Evolutionary conservation across 2,797 vertebrate species (phyloP).

Genomic region (Holocentrus rufus): DNA sequence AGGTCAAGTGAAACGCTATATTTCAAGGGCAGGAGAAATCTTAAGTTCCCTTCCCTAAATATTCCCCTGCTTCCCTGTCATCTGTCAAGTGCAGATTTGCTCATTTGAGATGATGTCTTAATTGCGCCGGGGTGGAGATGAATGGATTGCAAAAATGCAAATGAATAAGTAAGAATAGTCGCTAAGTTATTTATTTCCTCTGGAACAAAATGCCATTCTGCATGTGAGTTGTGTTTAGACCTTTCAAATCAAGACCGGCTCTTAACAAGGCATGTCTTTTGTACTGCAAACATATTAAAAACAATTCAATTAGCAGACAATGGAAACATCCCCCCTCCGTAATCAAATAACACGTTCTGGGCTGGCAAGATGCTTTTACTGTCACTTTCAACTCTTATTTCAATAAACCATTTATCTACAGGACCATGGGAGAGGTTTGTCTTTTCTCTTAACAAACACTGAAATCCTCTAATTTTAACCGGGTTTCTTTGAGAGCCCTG

Average conservation of each 20-base stretch:
- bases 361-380: conserved; percentile 62
- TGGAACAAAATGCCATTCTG: conserved; percentile 36
- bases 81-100: conserved; percentile 50
- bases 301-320: conserved; percentile 60
- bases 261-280: conserved; percentile 21
- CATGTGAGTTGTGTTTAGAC: conserved; percentile 44
- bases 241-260: conserved; percentile 41
- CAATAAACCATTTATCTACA: conserved; percentile 66
- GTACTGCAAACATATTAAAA: conserved; percentile 46
- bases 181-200: conserved; percentile 67
- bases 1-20: conserved; percentile 75
- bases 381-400: conserved; percentile 60
- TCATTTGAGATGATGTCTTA: conserved; percentile 71
- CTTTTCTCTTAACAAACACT: conserved; percentile 61
- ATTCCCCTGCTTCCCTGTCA: conserved; percentile 47
- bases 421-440: conserved; percentile 59
- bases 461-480: conserved; percentile 50
- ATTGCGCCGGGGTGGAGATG: conserved; percentile 64
- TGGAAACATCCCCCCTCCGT: conserved; percentile 28
- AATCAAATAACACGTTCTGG: conserved; percentile 55
- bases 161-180: conserved; percentile 69
- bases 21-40: conserved; percentile 55
- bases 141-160: conserved; percentile 67
- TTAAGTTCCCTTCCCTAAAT: conserved; percentile 50
- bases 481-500: conserved; percentile 25